Evolutionary conservation across 2,888 invertebrate genomes (phyloP).

Genomic region (Cylindroiulus punctatus): DNA sequence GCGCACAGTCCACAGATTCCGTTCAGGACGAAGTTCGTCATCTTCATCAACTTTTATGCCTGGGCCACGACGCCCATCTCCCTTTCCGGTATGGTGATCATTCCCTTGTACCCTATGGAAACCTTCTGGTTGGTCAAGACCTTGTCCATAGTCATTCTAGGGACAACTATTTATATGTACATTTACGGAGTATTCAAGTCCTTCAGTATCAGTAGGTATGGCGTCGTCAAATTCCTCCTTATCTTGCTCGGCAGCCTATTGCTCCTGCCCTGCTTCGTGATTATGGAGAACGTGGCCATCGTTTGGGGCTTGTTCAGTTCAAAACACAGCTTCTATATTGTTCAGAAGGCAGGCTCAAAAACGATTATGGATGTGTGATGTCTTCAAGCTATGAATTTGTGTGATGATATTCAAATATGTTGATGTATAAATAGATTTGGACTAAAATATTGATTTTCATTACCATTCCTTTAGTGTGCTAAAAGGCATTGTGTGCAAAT

Average conservation of each 20-base stretch:
- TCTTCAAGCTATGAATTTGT: too few species aligned
- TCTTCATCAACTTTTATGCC: slow-evolving; percentile 90
- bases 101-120: slow-evolving; percentile 81
- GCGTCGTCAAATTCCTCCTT: slow-evolving; percentile 79
- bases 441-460: too few species aligned
- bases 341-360: background rate
- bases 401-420: too few species aligned
- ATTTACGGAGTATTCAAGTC: slow-evolving; percentile 97
- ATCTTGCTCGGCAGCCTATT: slow-evolving; percentile 87
- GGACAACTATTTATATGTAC: slow-evolving; percentile 89
- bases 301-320: background rate
- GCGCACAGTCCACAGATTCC: slow-evolving; percentile 75
- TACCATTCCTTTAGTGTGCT: too few species aligned
- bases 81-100: slow-evolving; percentile 87
- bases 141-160: too few species aligned
- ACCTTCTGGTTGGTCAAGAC: slow-evolving; percentile 69
- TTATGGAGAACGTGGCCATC: slow-evolving; percentile 17
- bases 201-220: slow-evolving; percentile 88
- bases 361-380: background rate
- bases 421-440: too few species aligned
- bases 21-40: slow-evolving; percentile 78
- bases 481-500: too few species aligned
- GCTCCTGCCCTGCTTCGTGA: slow-evolving; percentile 83
- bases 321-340: background rate
- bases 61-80: slow-evolving; percentile 94